Base-by-base conservation (phyloP, 1,140 invertebrate genomes). In the Scaptomyza graminum region DNA sequence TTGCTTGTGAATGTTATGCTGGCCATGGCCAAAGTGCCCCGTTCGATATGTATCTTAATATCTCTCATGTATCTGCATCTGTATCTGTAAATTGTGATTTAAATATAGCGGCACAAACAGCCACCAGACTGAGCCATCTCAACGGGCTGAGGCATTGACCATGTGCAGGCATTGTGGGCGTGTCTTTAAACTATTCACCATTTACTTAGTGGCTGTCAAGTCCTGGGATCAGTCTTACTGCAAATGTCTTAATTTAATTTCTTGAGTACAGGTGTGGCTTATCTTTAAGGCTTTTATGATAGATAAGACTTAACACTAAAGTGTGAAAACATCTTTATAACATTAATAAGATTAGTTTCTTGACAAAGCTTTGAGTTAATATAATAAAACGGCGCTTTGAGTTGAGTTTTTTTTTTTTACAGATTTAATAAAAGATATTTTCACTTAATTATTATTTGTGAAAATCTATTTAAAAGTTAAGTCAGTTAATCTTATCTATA, bases 81-180 rank as follows among this genome's bases (percentile, higher is more conserved):
- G 41, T 76, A 65, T 79, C 44, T 85, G 68, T 74, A 62, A 71
- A 54, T 68, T 65, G 41, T 47, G 73, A 54, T 80, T 65, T 85
- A 87, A 87, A 87, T 87, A 87, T 85, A 85, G 74, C 62, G 25
- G 37, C 41, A 44, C 44, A 34, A 7, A 34, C 31, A 34, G 63
- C 52, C 18, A 18, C 18, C 74, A 71, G 74, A 70, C 65, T 67
- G 62, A 64, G 61, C 70, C 68, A 60, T 56, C 47, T 46, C 31
- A 72, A 64, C n/a, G 61, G 43, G 63, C 39, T 57, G 49, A 54
- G 37, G 63, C n/a, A n/a, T 74, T 84, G 81, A 77, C 81, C 81
- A 77, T 84, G 81, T 84, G 82, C 66, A 59, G 59, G 51, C 52
- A 64, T 47, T 61, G 81, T 77, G 65, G 82, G 81, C 77, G 81